phyloP scores from a whole-genome alignment of 2,888 invertebrate genomes.

The Torymus tubicola region DNA sequence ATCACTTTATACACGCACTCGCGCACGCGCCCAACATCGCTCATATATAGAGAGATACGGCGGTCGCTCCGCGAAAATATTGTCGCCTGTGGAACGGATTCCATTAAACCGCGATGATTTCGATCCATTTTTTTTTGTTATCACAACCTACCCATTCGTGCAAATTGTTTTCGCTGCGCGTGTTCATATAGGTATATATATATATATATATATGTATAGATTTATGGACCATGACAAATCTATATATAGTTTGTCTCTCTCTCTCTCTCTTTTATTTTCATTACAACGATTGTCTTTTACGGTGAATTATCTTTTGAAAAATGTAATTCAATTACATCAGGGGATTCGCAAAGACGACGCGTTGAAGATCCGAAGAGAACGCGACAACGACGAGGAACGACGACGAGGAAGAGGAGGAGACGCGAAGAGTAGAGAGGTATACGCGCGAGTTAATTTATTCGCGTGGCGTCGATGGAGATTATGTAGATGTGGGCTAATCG shows the following conservation, averaged over 20 bases:
- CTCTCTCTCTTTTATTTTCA: constrained; percentile 16
- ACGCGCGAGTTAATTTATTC: constrained; percentile 41
- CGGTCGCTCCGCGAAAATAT: too few species aligned
- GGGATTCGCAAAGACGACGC: not conserved
- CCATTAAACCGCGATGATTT: constrained; percentile 49
- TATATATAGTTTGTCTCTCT: constrained; percentile 36
- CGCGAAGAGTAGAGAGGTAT: too few species aligned
- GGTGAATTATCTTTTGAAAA: constrained; percentile 7
- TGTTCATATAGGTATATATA: too few species aligned
- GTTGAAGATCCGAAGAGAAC: too few species aligned
- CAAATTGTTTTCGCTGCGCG: constrained; percentile 39
- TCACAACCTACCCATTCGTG: constrained; percentile 1
- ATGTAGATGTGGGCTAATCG: constrained; percentile 36
- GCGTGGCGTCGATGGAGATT: constrained; percentile 5
- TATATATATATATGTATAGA: not conserved
- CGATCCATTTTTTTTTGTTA: too few species aligned
- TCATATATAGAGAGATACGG: too few species aligned
- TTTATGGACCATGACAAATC: constrained; percentile 45
- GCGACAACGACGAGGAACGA: too few species aligned
- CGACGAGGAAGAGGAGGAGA: too few species aligned
- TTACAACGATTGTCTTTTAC: constrained; percentile 21
- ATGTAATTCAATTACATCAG: constrained; percentile 41
- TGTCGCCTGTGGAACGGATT: constrained; percentile 25
- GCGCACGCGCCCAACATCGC: too few species aligned
- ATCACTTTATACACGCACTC: too few species aligned